Percentiles rank a stretch among this genome's conserved stretches.
Evolutionary conservation across 1,140 invertebrate genomes (phyloP).

Genomic region (Zophobas atratus): DNA sequence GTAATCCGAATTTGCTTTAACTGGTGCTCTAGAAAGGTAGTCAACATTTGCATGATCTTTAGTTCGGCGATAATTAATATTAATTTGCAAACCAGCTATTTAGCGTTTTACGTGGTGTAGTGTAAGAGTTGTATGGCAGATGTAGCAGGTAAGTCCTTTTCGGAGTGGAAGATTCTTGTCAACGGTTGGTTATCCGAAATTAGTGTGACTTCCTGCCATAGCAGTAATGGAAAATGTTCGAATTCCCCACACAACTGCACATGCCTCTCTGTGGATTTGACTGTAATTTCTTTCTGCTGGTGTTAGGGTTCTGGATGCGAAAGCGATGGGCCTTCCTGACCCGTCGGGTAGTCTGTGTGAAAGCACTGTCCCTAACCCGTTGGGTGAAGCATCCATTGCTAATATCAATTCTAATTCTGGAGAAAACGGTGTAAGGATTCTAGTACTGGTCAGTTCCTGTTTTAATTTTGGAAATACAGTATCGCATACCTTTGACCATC

Average conservation of each 20-base stretch:
- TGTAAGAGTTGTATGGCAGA: conserved; percentile 23
- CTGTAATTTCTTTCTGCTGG: conserved; percentile 65
- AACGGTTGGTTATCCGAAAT: conserved; percentile 35
- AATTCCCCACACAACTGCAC: conserved; percentile 59
- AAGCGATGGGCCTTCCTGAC: conserved; percentile 61
- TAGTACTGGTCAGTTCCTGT: background rate
- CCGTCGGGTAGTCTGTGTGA: background rate
- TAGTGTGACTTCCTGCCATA: conserved; percentile 12
- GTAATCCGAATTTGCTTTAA: background rate
- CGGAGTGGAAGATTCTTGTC: conserved; percentile 20
- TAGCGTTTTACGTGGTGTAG: conserved; percentile 41
- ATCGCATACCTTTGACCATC: background rate
- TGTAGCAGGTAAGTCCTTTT: conserved; percentile 45
- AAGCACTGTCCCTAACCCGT: background rate
- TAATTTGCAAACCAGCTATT: background rate
- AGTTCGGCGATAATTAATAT: background rate
- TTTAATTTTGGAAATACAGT: background rate
- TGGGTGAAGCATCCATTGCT: conserved; percentile 20
- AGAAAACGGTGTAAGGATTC: background rate
- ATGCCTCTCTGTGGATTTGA: conserved; percentile 67
- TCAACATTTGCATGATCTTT: background rate
- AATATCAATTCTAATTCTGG: background rate
- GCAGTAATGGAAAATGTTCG: conserved; percentile 10
- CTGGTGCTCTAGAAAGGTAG: background rate
- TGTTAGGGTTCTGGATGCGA: conserved; percentile 64